Evolutionary conservation across 2,888 invertebrate species (phyloP).

Genomic region (Tuberolachnus salignus): DNA sequence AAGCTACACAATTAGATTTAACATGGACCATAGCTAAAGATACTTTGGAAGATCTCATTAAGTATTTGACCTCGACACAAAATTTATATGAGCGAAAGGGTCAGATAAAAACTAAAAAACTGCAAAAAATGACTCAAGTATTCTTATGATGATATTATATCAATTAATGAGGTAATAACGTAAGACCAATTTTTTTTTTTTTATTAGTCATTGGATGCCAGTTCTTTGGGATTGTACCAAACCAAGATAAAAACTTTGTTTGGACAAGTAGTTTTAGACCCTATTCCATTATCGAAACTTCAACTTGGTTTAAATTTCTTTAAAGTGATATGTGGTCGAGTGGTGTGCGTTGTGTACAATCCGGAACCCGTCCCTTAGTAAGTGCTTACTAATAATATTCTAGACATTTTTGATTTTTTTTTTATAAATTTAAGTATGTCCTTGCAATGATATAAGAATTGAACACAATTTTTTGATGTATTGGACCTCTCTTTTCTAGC

Average conservation of each 20-base stretch:
- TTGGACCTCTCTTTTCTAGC: too few species aligned
- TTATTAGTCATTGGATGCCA: slow-evolving; percentile 69
- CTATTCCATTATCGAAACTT: slow-evolving; percentile 66
- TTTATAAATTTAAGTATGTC: too few species aligned
- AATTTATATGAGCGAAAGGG: slow-evolving; percentile 72
- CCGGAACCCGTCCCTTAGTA: slow-evolving; percentile 80
- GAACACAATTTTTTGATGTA: too few species aligned
- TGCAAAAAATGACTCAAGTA: slow-evolving; percentile 73
- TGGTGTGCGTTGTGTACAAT: slow-evolving; percentile 79
- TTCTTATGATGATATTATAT: slow-evolving; percentile 35
- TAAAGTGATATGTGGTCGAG: slow-evolving; percentile 76
- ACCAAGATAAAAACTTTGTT: slow-evolving; percentile 52
- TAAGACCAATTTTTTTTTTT: slow-evolving; percentile 17
- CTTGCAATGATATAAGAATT: too few species aligned
- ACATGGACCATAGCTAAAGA: slow-evolving; percentile 73
- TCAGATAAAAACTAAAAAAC: slow-evolving; percentile 75
- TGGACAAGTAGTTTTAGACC: slow-evolving; percentile 64
- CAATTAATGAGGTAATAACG: too few species aligned
- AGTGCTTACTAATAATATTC: slow-evolving; percentile 62
- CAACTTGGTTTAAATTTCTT: slow-evolving; percentile 71
- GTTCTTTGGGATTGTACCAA: slow-evolving; percentile 73
- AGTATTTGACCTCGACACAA: slow-evolving; percentile 71
- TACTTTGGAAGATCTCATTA: slow-evolving; percentile 69
- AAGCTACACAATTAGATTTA: slow-evolving; percentile 75
- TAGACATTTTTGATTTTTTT: too few species aligned